A percentile compares a stretch with the other conserved stretches of the same genome.
Evolutionary conservation across 2,888 invertebrate species (phyloP).

Genomic region (Euclidia mi): DNA sequence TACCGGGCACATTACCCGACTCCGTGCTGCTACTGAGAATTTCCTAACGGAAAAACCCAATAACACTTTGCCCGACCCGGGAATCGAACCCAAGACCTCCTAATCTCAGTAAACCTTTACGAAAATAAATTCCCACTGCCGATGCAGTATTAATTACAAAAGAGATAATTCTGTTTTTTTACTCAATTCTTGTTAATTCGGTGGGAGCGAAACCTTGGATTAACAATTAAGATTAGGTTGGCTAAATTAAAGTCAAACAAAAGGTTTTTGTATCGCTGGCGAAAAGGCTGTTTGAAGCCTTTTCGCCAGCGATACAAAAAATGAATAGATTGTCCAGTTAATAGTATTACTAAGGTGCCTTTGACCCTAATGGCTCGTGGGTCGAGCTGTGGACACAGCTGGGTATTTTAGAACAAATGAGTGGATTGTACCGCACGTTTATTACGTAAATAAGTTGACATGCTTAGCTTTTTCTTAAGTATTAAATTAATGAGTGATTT

Average conservation of each 20-base stretch:
- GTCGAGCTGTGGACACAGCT: background rate
- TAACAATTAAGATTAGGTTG: constrained; percentile 55
- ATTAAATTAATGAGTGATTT: too few relatives aligned
- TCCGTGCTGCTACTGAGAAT: too few relatives aligned
- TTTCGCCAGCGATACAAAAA: constrained; percentile 43
- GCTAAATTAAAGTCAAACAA: constrained; percentile 58
- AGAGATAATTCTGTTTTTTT: constrained; percentile 7
- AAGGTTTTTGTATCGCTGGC: too few relatives aligned
- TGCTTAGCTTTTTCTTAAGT: too few relatives aligned
- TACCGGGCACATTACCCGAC: too few relatives aligned
- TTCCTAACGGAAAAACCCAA: too few relatives aligned
- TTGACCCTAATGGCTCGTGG: constrained; percentile 2
- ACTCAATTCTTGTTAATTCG: constrained; percentile 42
- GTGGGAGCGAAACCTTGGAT: constrained; percentile 39
- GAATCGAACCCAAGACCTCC: constrained; percentile 20
- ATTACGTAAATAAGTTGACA: too few relatives aligned
- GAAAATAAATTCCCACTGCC: constrained; percentile 27
- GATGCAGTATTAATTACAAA: constrained; percentile 17
- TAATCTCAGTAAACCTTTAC: constrained; percentile 21
- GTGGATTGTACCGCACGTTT: too few relatives aligned
- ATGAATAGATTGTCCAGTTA: constrained; percentile 47
- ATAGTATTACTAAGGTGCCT: constrained; percentile 26
- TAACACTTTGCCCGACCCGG: too few relatives aligned
- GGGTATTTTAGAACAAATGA: too few relatives aligned
- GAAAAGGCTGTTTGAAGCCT: constrained; percentile 36